Base-by-base conservation (phyloP, 2,888 invertebrate species). In the Azorinus chamasolen region DNA sequence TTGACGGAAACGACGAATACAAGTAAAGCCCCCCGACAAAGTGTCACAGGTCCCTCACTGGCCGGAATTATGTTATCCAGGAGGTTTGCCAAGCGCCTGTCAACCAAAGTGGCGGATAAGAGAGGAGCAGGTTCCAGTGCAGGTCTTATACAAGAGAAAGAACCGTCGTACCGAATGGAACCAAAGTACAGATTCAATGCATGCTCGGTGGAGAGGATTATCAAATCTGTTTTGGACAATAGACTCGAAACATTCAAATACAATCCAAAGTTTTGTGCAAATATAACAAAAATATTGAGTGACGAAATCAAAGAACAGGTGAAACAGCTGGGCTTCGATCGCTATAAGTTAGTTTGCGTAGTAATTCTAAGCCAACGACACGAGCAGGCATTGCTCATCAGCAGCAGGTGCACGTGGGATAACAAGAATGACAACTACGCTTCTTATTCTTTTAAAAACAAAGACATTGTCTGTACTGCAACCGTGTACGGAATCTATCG, bases 91-190 rank as follows among this genome's bases (percentile, higher is more conserved):
- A 87, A 87, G 69, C 71, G 84, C 39, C 69, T 88, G 27, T 79
- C 84, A 3, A 69, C 75, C 16, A 75, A 76, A 48, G 46, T 76
- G 10, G 55, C 64, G 16, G 72, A 71, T 18, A 63, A 69, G 22
- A 70, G 72, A 43, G 62, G 66, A 1, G 70, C 61, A 8, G 55
- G 64, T 12, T 77, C 80, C 8, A 79, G 83, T 0, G 68, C 62
- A 0, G 78, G 71, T 45, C 48, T 46, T 6, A 25, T 70, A 5
- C 77, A 69, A 24, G 75, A 81, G 32, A 83, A 79, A 57, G 88
- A 88, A 57, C 88, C 89, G 1, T 83, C 88, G 0, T 90, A 89
- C 66, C 81, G 85, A 4, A 84, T 90, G 87, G 88, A 88, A 66
- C 88, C 89, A 16, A 55, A 65, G 16, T 71, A 69, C 24, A 79